Evolutionary conservation across 2,113 vertebrate species (phyloP), one percentile per base, ranked within the genome.

Genomic region (Pelusios castaneus): DNA sequence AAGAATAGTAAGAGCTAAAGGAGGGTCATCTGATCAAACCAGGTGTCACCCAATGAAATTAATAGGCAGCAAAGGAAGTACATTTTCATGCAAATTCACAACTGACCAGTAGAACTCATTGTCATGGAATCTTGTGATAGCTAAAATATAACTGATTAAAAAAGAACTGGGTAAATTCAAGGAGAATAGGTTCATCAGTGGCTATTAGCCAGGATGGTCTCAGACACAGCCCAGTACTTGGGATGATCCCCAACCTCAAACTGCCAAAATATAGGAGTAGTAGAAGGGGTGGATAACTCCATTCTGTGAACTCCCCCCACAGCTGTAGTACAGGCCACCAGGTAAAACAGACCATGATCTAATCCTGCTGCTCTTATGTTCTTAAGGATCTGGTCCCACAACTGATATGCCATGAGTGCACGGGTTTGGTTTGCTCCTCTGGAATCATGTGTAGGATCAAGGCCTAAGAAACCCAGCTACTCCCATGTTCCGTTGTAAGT

Each of bases 401-500:
- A 67, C 13, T 79, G 58, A 9, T 92, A 58, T 76, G 86, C 52
- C 81, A 87, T 55, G 1, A 84, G 70, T 10, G 29, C 27, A 85
- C 29, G 19, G 9, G 63, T 70, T 38, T 70, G 9, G 63, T 70
- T 38, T 70, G 4, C 63, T 38, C n/a, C 63, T 0, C 0, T 1
- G 3, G 9, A 88, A 8, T 67, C 77, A 10, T 47, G 58, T 75
- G 45, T 31, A 86, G 84, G 93, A 89, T 0, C 77, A 29, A 92
- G 27, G n/a, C 58, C 31, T 91, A 22, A 8, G 77, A 90, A 21
- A 82, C 76, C 29, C 45, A 80, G 45, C 14, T 34, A 5, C 58
- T 77, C 80, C 52, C 25, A 29, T 17, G 2, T 41, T 89, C 54
- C 56, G 25, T 13, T 55, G 84, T 94, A 76, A 87, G 41, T 43